Evolutionary conservation across 2,797 vertebrate genomes (phyloP).

Genomic region (Lateolabrax maculatus): DNA sequence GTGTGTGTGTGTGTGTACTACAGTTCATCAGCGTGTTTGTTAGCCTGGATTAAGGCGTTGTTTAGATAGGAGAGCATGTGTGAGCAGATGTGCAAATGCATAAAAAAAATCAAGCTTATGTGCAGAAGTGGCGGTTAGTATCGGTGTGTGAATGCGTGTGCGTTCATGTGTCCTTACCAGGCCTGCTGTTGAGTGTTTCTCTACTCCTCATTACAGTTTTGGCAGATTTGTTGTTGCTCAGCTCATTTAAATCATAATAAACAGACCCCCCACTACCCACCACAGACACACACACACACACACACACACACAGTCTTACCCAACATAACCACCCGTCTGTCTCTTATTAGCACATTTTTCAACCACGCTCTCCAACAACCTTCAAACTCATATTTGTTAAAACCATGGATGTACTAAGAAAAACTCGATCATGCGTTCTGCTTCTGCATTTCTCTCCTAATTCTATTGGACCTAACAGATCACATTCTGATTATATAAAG

Average conservation of each 20-base stretch:
- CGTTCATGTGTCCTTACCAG: conserved; percentile 48
- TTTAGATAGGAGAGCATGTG: conserved; percentile 63
- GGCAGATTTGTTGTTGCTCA: conserved; percentile 67
- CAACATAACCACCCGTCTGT: conserved; percentile 22
- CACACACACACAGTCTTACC: conserved; percentile 29
- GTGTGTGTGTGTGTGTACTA: neutral
- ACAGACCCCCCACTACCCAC: conserved; percentile 35
- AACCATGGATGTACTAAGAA: neutral
- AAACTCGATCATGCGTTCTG: neutral
- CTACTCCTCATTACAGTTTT: conserved; percentile 53
- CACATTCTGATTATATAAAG: neutral
- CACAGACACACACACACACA: conserved; percentile 25
- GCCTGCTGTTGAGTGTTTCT: conserved; percentile 43
- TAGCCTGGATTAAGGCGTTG: conserved; percentile 59
- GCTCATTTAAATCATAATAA: conserved; percentile 66
- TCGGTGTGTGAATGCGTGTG: conserved; percentile 36
- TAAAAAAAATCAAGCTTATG: conserved; percentile 59
- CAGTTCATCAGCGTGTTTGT: conserved; percentile 61
- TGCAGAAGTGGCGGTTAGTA: conserved; percentile 43
- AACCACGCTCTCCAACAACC: conserved; percentile 28
- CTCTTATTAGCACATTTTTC: conserved; percentile 45
- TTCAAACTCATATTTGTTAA: conserved; percentile 31
- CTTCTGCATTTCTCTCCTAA: neutral
- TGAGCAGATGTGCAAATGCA: conserved; percentile 60
- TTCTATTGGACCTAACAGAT: neutral